Conservation (phyloP, 2,888 invertebrate genomes). For the Pyralis farinalis region DNA sequence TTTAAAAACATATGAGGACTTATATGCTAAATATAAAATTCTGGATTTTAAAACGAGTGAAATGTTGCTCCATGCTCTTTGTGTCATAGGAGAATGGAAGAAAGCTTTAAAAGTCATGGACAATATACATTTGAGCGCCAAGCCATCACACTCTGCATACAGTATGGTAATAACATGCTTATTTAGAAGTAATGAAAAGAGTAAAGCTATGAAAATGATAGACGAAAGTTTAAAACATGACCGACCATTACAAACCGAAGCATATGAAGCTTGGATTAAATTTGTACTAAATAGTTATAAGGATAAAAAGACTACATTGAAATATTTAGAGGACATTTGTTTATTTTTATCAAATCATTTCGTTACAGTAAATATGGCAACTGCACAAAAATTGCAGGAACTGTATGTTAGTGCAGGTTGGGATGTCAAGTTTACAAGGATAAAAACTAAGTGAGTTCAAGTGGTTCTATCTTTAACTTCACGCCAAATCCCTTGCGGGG, state of each 20-base stretch:
- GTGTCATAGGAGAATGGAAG: constrained; percentile 83
- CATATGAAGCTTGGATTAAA: constrained; percentile 77
- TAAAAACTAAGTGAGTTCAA: constrained; percentile 25
- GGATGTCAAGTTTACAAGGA: constrained; percentile 45
- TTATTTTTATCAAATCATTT: constrained; percentile 75
- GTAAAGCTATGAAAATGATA: constrained; percentile 83
- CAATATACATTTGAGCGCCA: constrained; percentile 72
- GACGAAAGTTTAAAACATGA: constrained; percentile 68
- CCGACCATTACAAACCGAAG: constrained; percentile 62
- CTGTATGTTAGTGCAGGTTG: constrained; percentile 47
- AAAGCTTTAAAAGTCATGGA: constrained; percentile 81
- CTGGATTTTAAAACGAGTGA: constrained; percentile 83
- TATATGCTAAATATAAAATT: constrained; percentile 76
- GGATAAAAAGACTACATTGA: constrained; percentile 42
- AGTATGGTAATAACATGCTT: constrained; percentile 80
- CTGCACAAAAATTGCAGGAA: constrained; percentile 45
- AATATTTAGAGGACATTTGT: constrained; percentile 80
- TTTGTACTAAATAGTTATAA: constrained; percentile 62
- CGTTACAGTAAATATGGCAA: constrained; percentile 37
- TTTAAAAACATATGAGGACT: constrained; percentile 60
- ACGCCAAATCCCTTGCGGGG: too few species aligned
- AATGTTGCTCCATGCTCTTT: constrained; percentile 82
- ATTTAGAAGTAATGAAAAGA: constrained; percentile 77
- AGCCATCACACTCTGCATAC: constrained; percentile 70
- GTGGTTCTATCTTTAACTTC: too few species aligned